Conservation (phyloP, 2,888 invertebrate species). For the Anaspis maculata region DNA sequence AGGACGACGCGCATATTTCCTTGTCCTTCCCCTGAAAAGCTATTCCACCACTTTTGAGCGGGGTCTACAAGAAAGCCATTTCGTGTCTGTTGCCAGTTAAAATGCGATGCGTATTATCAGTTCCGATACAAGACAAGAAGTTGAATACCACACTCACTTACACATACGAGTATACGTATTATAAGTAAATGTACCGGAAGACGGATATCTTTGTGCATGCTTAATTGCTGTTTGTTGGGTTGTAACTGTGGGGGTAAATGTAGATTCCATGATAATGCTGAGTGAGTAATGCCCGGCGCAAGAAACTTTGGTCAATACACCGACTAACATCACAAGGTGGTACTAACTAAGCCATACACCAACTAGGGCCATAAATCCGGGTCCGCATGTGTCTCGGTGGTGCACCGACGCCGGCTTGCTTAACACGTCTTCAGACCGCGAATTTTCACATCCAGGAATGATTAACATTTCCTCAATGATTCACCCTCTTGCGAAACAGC, state of each 20-base stretch:
- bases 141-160: constrained; percentile 37
- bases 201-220: constrained; percentile 41
- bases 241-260: constrained; percentile 29
- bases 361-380: too few relatives aligned
- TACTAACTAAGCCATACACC: constrained; percentile 9
- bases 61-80: too few relatives aligned
- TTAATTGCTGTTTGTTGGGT: constrained; percentile 38
- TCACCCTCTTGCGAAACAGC: too few relatives aligned
- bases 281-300: constrained; percentile 31
- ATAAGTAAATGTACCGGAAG: constrained; percentile 40
- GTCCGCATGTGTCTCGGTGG: too few relatives aligned
- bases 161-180: too few relatives aligned
- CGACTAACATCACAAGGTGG: constrained; percentile 12
- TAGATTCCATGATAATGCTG: constrained; percentile 30
- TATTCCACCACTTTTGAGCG: too few relatives aligned
- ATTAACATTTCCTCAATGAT: too few relatives aligned
- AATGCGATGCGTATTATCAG: constrained; percentile 31
- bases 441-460: too few relatives aligned
- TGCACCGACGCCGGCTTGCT: too few relatives aligned
- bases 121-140: constrained; percentile 26
- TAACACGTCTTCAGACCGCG: too few relatives aligned
- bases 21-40: too few relatives aligned
- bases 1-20: too few relatives aligned
- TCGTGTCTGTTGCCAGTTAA: constrained; percentile 29
- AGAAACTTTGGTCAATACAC: constrained; percentile 28